Percentiles rank a stretch among this genome's conserved stretches.
phyloP scores from a whole-genome alignment of 35 echinoderm and acorn worm species.

The Acanthaster planci region DNA sequence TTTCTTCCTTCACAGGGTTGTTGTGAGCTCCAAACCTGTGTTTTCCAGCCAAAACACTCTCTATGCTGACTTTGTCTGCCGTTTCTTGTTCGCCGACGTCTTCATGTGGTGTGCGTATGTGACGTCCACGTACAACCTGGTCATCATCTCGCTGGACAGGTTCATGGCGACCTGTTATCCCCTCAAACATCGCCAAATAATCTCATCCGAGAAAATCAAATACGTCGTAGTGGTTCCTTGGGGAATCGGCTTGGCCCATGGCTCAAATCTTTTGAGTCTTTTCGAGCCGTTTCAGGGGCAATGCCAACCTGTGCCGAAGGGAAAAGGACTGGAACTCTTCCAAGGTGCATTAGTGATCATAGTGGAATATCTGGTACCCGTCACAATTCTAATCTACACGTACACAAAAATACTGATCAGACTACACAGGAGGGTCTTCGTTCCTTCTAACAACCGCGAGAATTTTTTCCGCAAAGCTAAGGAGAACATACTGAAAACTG shows the following conservation, averaged over 20 bases:
- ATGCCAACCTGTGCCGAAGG: slow-evolving; percentile 19
- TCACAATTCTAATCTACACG: slow-evolving; percentile 50
- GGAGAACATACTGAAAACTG: slow-evolving; percentile 55
- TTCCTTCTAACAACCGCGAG: background rate
- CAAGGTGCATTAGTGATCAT: background rate
- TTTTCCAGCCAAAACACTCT: background rate
- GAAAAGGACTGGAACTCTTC: background rate
- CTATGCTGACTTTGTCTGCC: slow-evolving; percentile 30
- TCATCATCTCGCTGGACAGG: slow-evolving; percentile 53
- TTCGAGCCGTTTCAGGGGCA: slow-evolving; percentile 29
- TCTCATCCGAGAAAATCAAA: slow-evolving; percentile 32
- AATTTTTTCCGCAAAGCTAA: slow-evolving; percentile 48
- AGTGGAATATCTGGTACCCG: slow-evolving; percentile 45
- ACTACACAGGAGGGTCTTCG: slow-evolving; percentile 35
- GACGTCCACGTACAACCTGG: slow-evolving; percentile 62
- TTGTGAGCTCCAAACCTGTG: background rate
- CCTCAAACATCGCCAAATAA: slow-evolving; percentile 46
- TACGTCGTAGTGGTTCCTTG: slow-evolving; percentile 24
- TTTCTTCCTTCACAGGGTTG: slow-evolving; percentile 21
- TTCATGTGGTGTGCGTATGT: slow-evolving; percentile 60
- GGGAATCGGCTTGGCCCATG: slow-evolving; percentile 47
- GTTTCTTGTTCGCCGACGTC: slow-evolving; percentile 45
- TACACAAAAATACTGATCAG: slow-evolving; percentile 56
- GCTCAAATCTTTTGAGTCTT: slow-evolving; percentile 26
- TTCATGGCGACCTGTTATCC: slow-evolving; percentile 53